Conservation (phyloP, 1,140 invertebrate species). For the Mamestra configurata region DNA sequence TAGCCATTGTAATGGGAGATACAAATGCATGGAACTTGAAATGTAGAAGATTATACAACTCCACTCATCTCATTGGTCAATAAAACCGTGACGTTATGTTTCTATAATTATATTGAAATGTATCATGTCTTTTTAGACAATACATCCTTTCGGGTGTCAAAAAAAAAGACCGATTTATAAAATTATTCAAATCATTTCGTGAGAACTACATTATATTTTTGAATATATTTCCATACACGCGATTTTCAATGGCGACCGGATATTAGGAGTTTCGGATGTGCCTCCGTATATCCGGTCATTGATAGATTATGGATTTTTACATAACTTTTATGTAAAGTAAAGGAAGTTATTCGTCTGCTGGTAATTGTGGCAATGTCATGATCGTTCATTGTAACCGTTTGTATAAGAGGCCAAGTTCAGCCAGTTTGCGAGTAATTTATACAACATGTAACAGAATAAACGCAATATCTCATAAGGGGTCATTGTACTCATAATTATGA, state of each 20-base stretch:
- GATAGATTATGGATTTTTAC: not conserved
- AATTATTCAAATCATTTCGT: constrained; percentile 26
- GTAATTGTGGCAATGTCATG: not conserved
- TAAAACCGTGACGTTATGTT: not conserved
- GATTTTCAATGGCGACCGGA: constrained; percentile 14
- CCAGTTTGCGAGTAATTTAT: no score
- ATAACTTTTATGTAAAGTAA: not conserved
- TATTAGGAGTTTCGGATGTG: constrained; percentile 26
- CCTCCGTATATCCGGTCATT: constrained; percentile 28
- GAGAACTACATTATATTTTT: constrained; percentile 12
- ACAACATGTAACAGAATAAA: no score
- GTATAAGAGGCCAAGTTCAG: not conserved
- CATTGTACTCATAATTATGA: no score
- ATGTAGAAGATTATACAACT: no score
- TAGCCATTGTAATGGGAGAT: no score
- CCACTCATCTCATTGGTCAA: no score
- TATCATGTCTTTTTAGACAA: not conserved
- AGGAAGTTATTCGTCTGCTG: not conserved
- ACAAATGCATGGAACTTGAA: no score
- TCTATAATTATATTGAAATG: not conserved
- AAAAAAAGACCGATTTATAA: not conserved
- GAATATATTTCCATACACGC: constrained; percentile 18
- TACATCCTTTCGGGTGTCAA: not conserved
- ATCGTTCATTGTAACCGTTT: not conserved
- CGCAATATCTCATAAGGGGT: no score